Base-by-base conservation (phyloP, 2,888 invertebrate species). In the Cetonia aurata region DNA sequence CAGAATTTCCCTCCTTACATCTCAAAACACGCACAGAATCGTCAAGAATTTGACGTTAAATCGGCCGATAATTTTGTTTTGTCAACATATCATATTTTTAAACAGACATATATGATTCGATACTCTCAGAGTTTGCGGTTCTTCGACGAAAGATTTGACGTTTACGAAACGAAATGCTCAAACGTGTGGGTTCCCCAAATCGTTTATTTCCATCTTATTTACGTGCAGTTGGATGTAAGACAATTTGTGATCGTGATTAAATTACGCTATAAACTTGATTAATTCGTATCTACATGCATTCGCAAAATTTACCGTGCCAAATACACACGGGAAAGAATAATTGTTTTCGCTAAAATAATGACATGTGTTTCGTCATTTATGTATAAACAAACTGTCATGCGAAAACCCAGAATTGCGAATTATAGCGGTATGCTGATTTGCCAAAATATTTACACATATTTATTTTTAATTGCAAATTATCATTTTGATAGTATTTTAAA, bases 11-110 rank as follows among this genome's bases (percentile, higher is more conserved):
- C 31, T 42, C 10, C 31, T 62, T 62, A 48, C 62, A 62, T 62
- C 37, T 50, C 62, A 62, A 62, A 59, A 62, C 15, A n/a, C 31
- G 50, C 31, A 31, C 48, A 62, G 25, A 62, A 62, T 33, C 10
- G 48, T 31, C 9, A 17, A 37, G 31, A 57, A 33, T 33, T 68
- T 68, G 56, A 50, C 56, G 42, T 57, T 59, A 50, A 25, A 25
- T 25, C 25, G 25, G 57, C 68, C n/a, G 48, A 68, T 68, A 68
- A 68, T 68, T 68, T 68, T 68, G 68, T 68, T 67, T 44, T 67
- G 56, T 67, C 67, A 67, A 55, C 42, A 50, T 15, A 19, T 50
- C 50, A 50, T 50, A 50, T 50, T 50, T 50, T 13, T 44, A 15
- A 50, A 13, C 33, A 42, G 13, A 42, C 9, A 42, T 48, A 62